Conservation (phyloP, 2,888 invertebrate genomes). For the Luffia ferchaultella region DNA sequence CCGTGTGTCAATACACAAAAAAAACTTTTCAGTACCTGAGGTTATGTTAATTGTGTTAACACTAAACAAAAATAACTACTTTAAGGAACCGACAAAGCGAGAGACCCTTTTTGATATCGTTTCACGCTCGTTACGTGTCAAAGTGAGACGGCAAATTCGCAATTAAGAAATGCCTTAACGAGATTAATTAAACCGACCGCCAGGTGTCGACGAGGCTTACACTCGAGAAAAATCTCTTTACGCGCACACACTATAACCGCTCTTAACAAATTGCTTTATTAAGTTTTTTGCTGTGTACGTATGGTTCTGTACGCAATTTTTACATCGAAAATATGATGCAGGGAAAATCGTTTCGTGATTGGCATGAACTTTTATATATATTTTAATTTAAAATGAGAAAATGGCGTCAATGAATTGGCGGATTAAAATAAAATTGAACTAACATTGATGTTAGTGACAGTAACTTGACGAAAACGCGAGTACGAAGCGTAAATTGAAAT, state of each 20-base stretch:
- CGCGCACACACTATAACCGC: neutral
- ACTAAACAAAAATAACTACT: neutral
- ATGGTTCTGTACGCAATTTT: neutral
- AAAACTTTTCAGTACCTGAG: no score
- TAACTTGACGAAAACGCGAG: neutral
- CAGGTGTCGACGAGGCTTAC: neutral
- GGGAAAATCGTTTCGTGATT: no score
- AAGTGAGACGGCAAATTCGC: conserved; percentile 7
- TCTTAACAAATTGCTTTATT: neutral
- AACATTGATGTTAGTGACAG: neutral
- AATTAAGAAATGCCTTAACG: conserved; percentile 7
- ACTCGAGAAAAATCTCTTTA: neutral
- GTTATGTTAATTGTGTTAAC: neutral
- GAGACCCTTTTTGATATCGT: neutral
- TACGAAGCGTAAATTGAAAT: neutral
- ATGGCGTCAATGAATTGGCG: neutral
- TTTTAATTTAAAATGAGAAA: neutral
- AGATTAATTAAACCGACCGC: conserved; percentile 4
- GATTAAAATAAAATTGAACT: neutral
- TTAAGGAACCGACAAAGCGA: neutral
- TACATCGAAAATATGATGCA: neutral
- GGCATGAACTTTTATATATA: neutral
- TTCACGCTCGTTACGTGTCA: conserved; percentile 7
- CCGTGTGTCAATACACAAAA: no score
- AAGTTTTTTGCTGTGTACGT: neutral